Evolutionary conservation across 2,797 vertebrate species (phyloP), one percentile per base, ranked within the genome.

Genomic region (Lacerta agilis): DNA sequence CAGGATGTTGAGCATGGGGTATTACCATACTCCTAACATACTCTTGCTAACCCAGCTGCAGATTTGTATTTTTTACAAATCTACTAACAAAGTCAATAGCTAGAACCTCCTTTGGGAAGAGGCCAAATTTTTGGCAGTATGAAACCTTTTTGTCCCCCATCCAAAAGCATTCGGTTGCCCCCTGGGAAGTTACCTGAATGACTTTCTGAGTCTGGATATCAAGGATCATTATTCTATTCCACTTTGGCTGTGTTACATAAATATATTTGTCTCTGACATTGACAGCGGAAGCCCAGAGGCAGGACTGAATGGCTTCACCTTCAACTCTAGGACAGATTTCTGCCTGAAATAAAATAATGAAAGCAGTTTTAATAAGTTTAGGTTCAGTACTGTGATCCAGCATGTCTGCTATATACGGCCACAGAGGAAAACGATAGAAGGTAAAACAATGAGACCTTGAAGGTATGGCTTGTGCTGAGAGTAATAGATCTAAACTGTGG

Each of bases 171-270:
- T 58, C 5, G 41, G 17, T 29, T 90, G 79, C 69, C 76, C 76
- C 43, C n/a, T 79, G 61, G 5, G 75, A 90, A 79, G 45, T 82
- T 97, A 99, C 99, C 98, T 99, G 98, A 77, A 98, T 93, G 89
- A 98, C 98, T 95, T 98, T 99, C 96, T 99, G 99, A 9, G 98
- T 97, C 92, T 98, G 98, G 33, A 98, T 97, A 87, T 99, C 98
- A 1, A 99, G 97, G 67, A 99, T 95, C 85, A 99, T 96, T 92
- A 99, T 96, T 94, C 98, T 97, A 86, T 97, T 97, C 89, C 97
- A 98, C 8, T 97, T 96, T 4, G 98, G 98, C 94, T 99, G 99
- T 7, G 98, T 97, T 88, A 97, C 98, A 1, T 98, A 99, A 96
- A 99, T 97, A 94, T 98, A 99, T 92, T 97, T 98, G 92, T 99